Evolutionary conservation across 37 sponge, comb jelly and placozoan species (phyloP).

Genomic region (Ianthella basta): DNA sequence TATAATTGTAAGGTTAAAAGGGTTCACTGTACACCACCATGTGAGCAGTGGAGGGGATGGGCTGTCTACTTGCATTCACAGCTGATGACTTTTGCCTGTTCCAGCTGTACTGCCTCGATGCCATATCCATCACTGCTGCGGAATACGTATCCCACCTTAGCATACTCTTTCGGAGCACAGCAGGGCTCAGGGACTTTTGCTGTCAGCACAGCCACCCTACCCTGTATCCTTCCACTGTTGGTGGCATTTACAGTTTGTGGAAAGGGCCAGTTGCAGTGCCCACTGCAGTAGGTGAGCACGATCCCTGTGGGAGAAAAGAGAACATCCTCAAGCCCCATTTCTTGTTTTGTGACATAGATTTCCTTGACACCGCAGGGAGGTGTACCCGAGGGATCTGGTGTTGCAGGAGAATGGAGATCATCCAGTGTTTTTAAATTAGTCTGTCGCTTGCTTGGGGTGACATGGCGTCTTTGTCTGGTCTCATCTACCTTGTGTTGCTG

Average conservation of each 20-base stretch:
- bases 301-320: not conserved
- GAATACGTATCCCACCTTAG: not conserved
- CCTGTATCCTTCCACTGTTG: constrained; percentile 5
- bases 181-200: not conserved
- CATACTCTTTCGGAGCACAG: constrained; percentile 23
- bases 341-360: not conserved
- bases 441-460: no score
- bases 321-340: not conserved
- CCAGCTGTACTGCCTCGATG: not conserved
- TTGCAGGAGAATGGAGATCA: no score
- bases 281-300: not conserved
- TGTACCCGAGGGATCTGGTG: no score
- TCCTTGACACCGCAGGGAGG: no score
- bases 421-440: no score
- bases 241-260: not conserved
- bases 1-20: not conserved
- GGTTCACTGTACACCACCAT: not conserved
- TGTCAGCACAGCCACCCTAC: not conserved
- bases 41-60: not conserved
- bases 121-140: not conserved
- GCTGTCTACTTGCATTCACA: constrained; percentile 18
- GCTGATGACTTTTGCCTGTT: not conserved
- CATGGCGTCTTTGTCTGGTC: no score
- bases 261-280: constrained; percentile 19
- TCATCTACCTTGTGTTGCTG: no score